Evolutionary conservation across 53 echinoderm and acorn worm species (phyloP), one percentile per base, ranked within the genome.

Genomic region (Astropecten irregularis): DNA sequence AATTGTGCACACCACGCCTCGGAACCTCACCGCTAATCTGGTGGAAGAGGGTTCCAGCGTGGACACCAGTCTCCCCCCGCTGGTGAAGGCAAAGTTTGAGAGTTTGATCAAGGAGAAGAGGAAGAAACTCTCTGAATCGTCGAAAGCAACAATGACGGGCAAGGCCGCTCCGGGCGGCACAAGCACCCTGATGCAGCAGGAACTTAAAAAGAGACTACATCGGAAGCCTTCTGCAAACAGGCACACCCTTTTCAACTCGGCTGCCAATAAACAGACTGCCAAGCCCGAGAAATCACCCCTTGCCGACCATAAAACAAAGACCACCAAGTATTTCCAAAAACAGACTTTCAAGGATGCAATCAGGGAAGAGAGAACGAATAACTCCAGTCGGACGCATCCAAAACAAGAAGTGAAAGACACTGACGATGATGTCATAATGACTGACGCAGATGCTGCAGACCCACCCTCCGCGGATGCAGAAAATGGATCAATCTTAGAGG

Each of bases 1-100:
- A 26, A 82, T 96, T 8, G 71, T 99, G 56, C 94, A 90, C 68
- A 90, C 92, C 39, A 99, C 92, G 10, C 99, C 99, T 0, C 79
- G 92, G 47, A 99, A 99, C 53, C 88, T 99, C 11, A 68, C 81
- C 13, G 84, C 89, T 34, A 71, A 69, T 19, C 60, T 90, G 56
- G 69, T 68, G 13, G 44, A 51, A 11, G 73, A 83, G 0, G 87
- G 22, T 8, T 32, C 68, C 0, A 47, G 62, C 10, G 66, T 60
- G 26, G 81, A 82, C 29, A 19, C 87, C 36, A 11, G 6, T 11
- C 49, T 84, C 21, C 72, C 85, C 47, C 85, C 89, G 20, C 81
- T 92, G 15, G 69, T 92, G 27, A 82, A 85, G 60, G 94, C 91
- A 5, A 88, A 91, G 37, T 91, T 88, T 69, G 73, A 88, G 51